These are phyloP conservation scores for Aythya baeri DNA, from an alignment of 2,113 vertebrate genomes.

Conservation along the genomic window DNA sequence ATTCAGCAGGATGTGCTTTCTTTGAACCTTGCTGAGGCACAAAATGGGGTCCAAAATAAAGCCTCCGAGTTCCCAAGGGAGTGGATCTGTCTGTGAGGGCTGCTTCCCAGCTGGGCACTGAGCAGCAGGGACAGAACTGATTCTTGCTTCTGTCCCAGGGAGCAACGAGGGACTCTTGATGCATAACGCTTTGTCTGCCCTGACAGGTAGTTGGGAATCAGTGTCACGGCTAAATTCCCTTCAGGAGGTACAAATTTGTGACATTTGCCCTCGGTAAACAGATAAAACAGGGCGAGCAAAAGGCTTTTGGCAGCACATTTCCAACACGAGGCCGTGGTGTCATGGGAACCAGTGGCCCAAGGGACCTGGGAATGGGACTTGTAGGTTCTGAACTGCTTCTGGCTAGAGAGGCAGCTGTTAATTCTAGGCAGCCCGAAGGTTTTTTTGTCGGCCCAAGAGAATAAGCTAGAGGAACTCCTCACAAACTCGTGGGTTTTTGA, in stretches of 20 bases:
- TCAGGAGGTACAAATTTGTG: not conserved
- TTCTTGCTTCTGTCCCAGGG: not conserved
- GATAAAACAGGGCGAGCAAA: not conserved
- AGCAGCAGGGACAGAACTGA: not conserved
- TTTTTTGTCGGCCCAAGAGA: not conserved
- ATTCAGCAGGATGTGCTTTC: not conserved
- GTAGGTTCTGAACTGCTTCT: not conserved
- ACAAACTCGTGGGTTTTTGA: not conserved
- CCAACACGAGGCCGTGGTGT: not conserved
- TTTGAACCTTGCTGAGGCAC: not conserved
- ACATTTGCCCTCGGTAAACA: not conserved
- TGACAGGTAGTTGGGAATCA: not conserved
- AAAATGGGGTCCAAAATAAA: not conserved
- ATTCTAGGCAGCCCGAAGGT: not conserved
- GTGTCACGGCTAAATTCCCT: not conserved
- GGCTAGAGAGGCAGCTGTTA: not conserved
- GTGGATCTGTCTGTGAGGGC: not conserved
- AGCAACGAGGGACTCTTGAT: not conserved
- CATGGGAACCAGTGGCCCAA: not conserved
- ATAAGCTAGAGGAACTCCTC: not conserved
- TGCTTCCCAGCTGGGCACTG: not conserved
- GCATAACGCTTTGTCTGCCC: not conserved
- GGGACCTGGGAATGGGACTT: not conserved
- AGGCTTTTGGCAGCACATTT: not conserved
- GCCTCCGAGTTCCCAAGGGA: not conserved